These are phyloP conservation scores for Oscheius sp. DNA, from an alignment of 1,140 invertebrate species.

Conservation along the genomic window DNA sequence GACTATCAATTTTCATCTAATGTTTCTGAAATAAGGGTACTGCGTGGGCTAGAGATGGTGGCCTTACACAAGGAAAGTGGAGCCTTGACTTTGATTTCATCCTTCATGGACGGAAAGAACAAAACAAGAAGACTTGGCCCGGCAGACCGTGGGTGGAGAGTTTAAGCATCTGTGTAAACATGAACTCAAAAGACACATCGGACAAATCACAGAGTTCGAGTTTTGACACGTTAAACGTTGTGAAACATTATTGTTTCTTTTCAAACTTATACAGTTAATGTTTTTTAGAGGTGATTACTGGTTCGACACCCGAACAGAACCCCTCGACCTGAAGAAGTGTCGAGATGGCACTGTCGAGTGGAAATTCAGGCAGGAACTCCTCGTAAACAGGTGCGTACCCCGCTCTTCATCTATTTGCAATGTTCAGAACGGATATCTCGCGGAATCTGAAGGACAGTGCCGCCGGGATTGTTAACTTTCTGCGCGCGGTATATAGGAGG, in stretches of 20 bases:
- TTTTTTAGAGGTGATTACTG: background rate
- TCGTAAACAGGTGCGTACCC: slow-evolving; percentile 2
- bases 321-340: background rate
- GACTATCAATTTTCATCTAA: background rate
- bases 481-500: background rate
- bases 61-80: background rate
- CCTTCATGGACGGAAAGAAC: background rate
- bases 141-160: background rate
- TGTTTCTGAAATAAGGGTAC: background rate
- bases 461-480: background rate
- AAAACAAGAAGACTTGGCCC: background rate
- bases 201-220: background rate
- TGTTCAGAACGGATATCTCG: background rate
- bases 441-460: background rate
- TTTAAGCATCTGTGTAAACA: too few relatives aligned
- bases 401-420: background rate
- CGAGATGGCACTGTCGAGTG: background rate
- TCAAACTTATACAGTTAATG: background rate
- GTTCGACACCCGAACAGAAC: background rate
- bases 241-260: background rate
- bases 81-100: background rate
- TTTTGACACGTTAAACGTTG: background rate
- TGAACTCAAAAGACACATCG: too few relatives aligned
- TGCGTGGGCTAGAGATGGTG: background rate
- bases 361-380: background rate